Evolutionary conservation across 2,113 vertebrate species (phyloP), one percentile per base, ranked within the genome.

Genomic region (Prolemur simus): DNA sequence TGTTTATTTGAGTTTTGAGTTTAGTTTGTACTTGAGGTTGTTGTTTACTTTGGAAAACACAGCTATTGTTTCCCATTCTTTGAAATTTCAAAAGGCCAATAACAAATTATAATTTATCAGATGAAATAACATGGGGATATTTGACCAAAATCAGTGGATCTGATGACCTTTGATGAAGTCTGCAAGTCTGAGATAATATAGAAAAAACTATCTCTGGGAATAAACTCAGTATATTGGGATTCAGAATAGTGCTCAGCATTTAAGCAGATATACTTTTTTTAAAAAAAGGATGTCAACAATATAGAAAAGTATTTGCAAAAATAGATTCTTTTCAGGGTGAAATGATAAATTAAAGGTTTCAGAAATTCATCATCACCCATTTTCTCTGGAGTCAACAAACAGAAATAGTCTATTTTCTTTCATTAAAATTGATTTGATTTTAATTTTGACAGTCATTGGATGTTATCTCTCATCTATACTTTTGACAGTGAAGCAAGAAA

Each of bases 401-500:
- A 97, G 63, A 91, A 95, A 87, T 89, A 69, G 90, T 94, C 89
- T 91, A 37, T 89, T 97, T 95, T 77, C 96, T 96, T 97, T 97
- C 92, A 97, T 98, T 98, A 98, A 98, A 95, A 98, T 96, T 96
- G 94, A 84, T 98, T 98, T 97, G 95, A 97, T 98, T 98, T 98
- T 98, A 98, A 98, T 98, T 98, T 98, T 98, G 97, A 97, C 96
- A 98, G 97, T 93, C 96, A 96, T 95, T 98, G 98, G 95, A 97
- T 98, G 97, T 98, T 98, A 98, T 98, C 98, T 98, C 80, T 97
- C 98, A 98, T 98, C 98, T 98, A 93, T 93, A 98, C 96, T 97
- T 98, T 97, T 98, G 97, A 98, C 94, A 97, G 94, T 95, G 98
- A 98, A 97, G 98, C 95, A 98, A 97, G 97, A 96, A 98, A 98